phyloP scores from a whole-genome alignment of 2,797 vertebrate genomes.

The Sternarchorhynchus goeldii region DNA sequence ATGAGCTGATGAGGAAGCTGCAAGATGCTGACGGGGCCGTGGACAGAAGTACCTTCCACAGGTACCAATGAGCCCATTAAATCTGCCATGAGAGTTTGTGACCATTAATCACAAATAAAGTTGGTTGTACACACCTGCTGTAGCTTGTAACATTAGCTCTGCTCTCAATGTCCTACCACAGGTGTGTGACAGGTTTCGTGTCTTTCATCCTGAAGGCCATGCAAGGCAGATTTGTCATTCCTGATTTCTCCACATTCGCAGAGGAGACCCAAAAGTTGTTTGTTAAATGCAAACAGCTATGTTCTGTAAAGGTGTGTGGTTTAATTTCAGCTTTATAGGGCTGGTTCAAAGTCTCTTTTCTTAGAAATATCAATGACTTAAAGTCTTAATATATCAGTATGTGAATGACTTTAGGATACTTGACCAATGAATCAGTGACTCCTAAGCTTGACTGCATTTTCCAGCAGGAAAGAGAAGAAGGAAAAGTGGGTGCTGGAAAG shows the following conservation, averaged over 20 bases:
- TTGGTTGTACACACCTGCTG: background rate
- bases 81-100: background rate
- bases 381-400: background rate
- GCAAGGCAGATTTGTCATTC: conserved; percentile 73
- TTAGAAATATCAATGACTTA: conserved; percentile 4
- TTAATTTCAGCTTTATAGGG: background rate
- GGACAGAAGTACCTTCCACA: conserved; percentile 70
- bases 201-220: conserved; percentile 73
- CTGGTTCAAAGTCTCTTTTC: background rate
- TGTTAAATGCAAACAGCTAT: conserved; percentile 70
- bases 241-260: conserved; percentile 71
- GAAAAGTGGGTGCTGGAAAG: conserved; percentile 55
- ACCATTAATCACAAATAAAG: background rate
- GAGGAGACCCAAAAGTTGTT: conserved; percentile 75
- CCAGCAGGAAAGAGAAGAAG: conserved; percentile 59
- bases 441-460: conserved; percentile 10
- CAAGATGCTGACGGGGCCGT: conserved; percentile 68
- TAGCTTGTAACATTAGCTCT: background rate
- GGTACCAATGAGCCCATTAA: conserved; percentile 53
- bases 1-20: conserved; percentile 69
- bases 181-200: conserved; percentile 71
- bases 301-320: conserved; percentile 63
- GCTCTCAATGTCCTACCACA: conserved; percentile 39
- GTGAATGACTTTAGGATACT: background rate
- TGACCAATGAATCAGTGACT: background rate